Conservation (phyloP, 37 sponge, comb jelly and placozoan genomes). For the Aphrocallistes beatrix region DNA sequence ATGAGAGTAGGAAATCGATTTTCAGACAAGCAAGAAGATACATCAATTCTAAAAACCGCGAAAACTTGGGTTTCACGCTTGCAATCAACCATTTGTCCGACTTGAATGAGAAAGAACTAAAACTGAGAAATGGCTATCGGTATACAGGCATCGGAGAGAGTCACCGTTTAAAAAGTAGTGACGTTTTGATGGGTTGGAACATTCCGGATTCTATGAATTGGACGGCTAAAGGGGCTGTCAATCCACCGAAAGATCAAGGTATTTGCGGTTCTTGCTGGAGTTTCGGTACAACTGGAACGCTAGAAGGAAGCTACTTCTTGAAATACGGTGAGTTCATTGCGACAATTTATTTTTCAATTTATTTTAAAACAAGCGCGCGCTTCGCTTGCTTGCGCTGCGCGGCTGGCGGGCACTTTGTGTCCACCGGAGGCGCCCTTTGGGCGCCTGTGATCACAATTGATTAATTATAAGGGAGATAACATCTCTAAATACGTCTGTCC, state of each 20-base stretch:
- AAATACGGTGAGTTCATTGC: constrained; percentile 34
- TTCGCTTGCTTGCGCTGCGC: too few species aligned
- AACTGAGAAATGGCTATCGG: constrained; percentile 45
- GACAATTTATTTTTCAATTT: too few species aligned
- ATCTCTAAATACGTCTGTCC: too few species aligned
- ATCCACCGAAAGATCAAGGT: constrained; percentile 93
- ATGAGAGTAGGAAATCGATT: background rate
- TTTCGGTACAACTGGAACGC: constrained; percentile 84
- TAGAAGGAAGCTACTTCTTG: constrained; percentile 80
- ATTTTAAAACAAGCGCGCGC: too few species aligned
- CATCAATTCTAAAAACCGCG: constrained; percentile 65
- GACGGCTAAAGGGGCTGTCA: constrained; percentile 63
- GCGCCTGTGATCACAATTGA: too few species aligned
- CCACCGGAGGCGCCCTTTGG: too few species aligned
- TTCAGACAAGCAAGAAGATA: constrained; percentile 29
- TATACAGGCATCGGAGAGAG: constrained; percentile 28
- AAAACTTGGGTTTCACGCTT: constrained; percentile 39
- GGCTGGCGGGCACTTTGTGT: too few species aligned
- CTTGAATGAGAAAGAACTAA: constrained; percentile 38
- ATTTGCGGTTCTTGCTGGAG: constrained; percentile 98
- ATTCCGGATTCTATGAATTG: constrained; percentile 4
- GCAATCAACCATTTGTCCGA: constrained; percentile 84
- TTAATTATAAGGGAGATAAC: too few species aligned
- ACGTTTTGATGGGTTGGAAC: background rate
- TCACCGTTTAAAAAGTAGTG: background rate